These are phyloP conservation scores for Hyaena hyaena DNA, from an alignment of 2,113 vertebrate genomes.

Conservation along the genomic window DNA sequence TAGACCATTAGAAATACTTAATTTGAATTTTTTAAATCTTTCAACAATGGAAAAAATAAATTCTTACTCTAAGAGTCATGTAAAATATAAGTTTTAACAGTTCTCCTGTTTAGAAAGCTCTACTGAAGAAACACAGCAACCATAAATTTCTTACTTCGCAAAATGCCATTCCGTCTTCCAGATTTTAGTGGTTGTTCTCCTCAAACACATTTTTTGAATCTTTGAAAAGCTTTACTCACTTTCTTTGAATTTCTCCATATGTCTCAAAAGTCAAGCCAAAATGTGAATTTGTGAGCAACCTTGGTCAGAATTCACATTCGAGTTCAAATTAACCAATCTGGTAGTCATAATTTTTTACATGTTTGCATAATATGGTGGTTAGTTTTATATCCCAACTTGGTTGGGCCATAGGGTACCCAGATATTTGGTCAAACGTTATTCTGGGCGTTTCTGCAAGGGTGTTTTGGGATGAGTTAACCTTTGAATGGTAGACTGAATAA, in stretches of 20 bases:
- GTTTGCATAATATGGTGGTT: not conserved
- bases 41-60: conserved; percentile 1
- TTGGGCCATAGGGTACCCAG: not conserved
- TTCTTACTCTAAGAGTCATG: not conserved
- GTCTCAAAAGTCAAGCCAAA: not conserved
- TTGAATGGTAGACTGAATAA: not conserved
- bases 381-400: not conserved
- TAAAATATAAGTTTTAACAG: not conserved
- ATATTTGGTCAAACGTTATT: not conserved
- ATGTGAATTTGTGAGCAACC: not conserved
- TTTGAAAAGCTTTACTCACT: not conserved
- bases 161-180: not conserved
- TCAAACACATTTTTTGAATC: not conserved
- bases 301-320: conserved; percentile 2
- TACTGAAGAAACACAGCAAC: not conserved
- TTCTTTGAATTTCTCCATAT: not conserved
- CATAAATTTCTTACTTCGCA: not conserved
- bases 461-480: not conserved
- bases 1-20: not conserved
- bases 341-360: not conserved
- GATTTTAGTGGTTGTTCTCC: not conserved
- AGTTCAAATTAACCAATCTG: not conserved
- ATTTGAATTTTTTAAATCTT: not conserved
- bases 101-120: conserved; percentile 27
- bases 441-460: not conserved